Base-by-base conservation (phyloP, 2,888 invertebrate genomes). In the Erpobdella octoculata region DNA sequence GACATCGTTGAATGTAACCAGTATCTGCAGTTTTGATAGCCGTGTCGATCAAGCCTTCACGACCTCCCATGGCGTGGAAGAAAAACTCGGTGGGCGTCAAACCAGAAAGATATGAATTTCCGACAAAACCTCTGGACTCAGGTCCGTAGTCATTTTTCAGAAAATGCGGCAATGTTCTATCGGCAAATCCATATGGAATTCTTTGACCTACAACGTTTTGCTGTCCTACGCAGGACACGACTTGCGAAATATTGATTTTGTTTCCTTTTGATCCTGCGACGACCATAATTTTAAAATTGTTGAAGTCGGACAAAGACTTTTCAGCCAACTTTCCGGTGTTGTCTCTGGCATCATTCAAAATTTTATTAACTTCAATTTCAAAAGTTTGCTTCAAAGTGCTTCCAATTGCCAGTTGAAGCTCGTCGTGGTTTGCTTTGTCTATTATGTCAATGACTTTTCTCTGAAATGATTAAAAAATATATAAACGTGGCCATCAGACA, bases 131-230 rank as follows among this genome's bases (percentile, higher is more conserved):
- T 85, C 96, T 90, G 0, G 96, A 96, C 84, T 98, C 97, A 31
- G 98, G 98, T 88, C 98, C 98, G 81, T 98, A 98, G 88, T 99
- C 99, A 84, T 99, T 97, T 84, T 99, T 98, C 82, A 98, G 98
- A 86, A 99, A 99, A 84, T 99, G 98, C 0, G 98, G 98, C 71
- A 99, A 85, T 0, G 98, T 99, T 76, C 98, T 88, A 84, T 99
- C 97, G 70, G 96, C 89, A 83, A 99, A 99, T 48, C 98, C 98
- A 80, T 98, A 99, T 0, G 98, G 98, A 81, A 99, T 99, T 81
- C 98, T 93, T 86, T 99, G 99, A 85, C 98, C 98, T 88, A 99
- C 98, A 76, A 99, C 98, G 88, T 99, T 99, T 85, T 99, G 98
- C 84, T 99, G 98, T 2, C 98, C 98, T 79, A 99, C 98, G 88